A percentile compares a stretch with the other conserved stretches of the same genome.
These are phyloP conservation scores for Drosophila sturtevanti DNA, from an alignment of 1,140 invertebrate species.

Conservation along the genomic window DNA sequence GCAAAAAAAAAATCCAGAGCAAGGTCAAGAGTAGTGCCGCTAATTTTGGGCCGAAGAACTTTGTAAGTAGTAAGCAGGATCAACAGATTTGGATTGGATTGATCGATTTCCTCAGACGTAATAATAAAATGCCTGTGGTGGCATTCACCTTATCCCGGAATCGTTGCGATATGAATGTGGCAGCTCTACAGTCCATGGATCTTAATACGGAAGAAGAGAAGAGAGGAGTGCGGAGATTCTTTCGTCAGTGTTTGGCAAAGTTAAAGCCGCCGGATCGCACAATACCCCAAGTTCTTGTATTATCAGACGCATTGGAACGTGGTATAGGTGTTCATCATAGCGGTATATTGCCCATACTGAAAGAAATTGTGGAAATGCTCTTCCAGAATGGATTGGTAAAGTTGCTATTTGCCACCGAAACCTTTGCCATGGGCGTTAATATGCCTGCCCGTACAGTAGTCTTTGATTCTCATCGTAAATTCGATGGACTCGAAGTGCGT, in stretches of 20 bases:
- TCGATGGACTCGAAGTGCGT: constrained; percentile 92
- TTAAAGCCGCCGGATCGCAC: constrained; percentile 93
- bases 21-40: constrained; percentile 44
- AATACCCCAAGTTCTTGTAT: constrained; percentile 92
- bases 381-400: constrained; percentile 95
- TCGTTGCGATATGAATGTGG: constrained; percentile 89
- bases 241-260: constrained; percentile 92
- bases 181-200: constrained; percentile 88
- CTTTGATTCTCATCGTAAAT: constrained; percentile 97
- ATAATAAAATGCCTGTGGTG: constrained; percentile 95
- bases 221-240: constrained; percentile 88
- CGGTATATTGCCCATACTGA: constrained; percentile 97
- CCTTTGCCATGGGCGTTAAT: constrained; percentile 99
- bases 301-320: constrained; percentile 91
- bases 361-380: constrained; percentile 99
- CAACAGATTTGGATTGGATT: constrained; percentile 94
- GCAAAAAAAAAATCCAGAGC: constrained; percentile 83
- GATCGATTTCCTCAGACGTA: constrained; percentile 89
- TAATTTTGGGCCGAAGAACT: constrained; percentile 36
- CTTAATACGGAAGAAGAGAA: constrained; percentile 94
- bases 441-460: constrained; percentile 98
- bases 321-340: constrained; percentile 99
- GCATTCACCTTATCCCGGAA: constrained; percentile 97
- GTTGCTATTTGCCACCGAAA: constrained; percentile 98
- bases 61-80: constrained; percentile 86